Evolutionary conservation across 1,140 invertebrate genomes (phyloP).

Genomic region (Musca domestica): DNA sequence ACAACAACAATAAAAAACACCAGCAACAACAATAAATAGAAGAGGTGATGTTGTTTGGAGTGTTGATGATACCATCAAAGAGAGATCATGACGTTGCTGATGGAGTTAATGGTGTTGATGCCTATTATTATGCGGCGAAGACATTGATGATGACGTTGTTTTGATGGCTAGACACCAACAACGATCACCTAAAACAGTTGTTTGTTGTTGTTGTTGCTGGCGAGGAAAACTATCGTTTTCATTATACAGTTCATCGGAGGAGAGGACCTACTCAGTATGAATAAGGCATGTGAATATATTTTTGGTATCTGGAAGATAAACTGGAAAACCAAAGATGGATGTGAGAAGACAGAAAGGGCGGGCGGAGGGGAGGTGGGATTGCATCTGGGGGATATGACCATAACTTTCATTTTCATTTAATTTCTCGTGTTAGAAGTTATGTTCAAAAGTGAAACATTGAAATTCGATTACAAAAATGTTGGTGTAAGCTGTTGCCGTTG

Average conservation of each 20-base stretch:
- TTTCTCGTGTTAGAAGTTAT: slow-evolving; percentile 9
- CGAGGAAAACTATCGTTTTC: slow-evolving; percentile 11
- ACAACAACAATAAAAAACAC: too few relatives aligned
- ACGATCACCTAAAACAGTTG: slow-evolving; percentile 1
- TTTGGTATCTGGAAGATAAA: too few relatives aligned
- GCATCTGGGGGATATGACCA: background rate
- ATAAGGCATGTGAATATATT: too few relatives aligned
- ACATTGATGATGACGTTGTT: slow-evolving; percentile 21
- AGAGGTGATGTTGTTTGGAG: background rate
- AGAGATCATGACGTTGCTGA: background rate
- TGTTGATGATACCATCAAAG: slow-evolving; percentile 13
- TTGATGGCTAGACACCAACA: slow-evolving; percentile 15
- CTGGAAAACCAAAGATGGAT: too few relatives aligned
- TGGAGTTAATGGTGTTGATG: slow-evolving; percentile 2
- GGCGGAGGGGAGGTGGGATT: too few relatives aligned
- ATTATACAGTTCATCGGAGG: slow-evolving; percentile 12
- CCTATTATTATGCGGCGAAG: background rate
- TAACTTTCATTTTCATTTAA: slow-evolving; percentile 14
- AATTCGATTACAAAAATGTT: slow-evolving; percentile 21
- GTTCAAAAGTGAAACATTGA: slow-evolving; percentile 6
- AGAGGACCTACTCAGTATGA: too few relatives aligned
- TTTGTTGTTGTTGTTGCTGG: slow-evolving; percentile 2
- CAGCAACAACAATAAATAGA: too few relatives aligned
- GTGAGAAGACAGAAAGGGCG: too few relatives aligned
- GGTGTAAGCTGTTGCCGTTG: background rate